Base-by-base conservation (phyloP, 2,113 vertebrate genomes). In the Porphyrio hochstetteri region DNA sequence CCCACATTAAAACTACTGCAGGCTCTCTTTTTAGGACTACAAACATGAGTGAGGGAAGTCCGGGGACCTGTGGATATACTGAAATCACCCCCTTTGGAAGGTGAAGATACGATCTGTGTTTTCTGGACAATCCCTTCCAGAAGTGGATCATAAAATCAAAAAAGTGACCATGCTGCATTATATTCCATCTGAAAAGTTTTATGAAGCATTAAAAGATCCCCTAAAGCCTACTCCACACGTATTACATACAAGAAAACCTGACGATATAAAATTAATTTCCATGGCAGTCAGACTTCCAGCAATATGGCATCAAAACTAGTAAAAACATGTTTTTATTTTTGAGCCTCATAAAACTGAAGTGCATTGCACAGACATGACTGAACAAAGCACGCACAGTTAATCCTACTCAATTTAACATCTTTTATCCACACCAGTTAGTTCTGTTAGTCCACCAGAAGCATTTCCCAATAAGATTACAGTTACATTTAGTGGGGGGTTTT, bases 1-100 rank as follows among this genome's bases (percentile, higher is more conserved):
- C 57, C 87, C 70, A 75, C 36, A 81, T 95, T 80, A 90, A 74
- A 89, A 96, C 72, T 95, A 91, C 88, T 71, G 90, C 82, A 83
- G 57, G 88, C 68, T 95, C 70, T 81, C 40, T 92, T 86, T 46
- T 74, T 68, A 95, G 72, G 85, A 82, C 59, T 76, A 68, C 89
- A 90, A 96, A 92, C 77, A 71, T 38, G 75, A 86, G 77, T 68
- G 85, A 90, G 36, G 35, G 35, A 94, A 92, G 69, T 33, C 65
- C 40, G 82, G 25, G 71, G 83, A 96, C 83, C 67, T 25, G 55
- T 72, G 86, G 70, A 85, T 88, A 88, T 76, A 94, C 28, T 92
- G 88, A 95, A 96, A 63, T 87, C 84, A 87, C 38, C 40, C 83
- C 61, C 57, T 74, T 80, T 44, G 11, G 60, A 93, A 87, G 88